Percentiles rank a stretch among this genome's conserved stretches.
Conservation (phyloP, 2,113 vertebrate species). For the Cettia cetti region DNA sequence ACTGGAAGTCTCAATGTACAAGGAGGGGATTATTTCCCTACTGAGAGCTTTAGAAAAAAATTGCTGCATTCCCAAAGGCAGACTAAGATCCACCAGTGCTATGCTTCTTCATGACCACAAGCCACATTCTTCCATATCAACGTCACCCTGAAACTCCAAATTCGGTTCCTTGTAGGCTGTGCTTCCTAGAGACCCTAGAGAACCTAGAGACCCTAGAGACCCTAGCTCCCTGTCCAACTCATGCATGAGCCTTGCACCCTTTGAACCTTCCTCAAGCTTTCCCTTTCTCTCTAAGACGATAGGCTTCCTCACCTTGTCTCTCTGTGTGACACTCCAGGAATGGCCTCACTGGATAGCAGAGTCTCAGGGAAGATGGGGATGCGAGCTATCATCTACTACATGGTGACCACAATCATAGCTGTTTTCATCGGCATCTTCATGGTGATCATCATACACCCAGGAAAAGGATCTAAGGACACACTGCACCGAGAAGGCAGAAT, state of each 20-base stretch:
- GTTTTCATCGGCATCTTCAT: conserved; percentile 94
- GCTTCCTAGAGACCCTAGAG: neutral
- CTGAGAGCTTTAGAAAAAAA: neutral
- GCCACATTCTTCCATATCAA: neutral
- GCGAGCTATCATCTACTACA: conserved; percentile 90
- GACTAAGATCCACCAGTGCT: neutral
- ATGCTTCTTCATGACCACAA: neutral
- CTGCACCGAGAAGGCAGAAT: conserved; percentile 77
- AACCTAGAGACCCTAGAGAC: no score
- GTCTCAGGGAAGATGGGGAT: conserved; percentile 92
- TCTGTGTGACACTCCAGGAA: conserved; percentile 73
- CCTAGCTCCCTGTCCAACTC: neutral
- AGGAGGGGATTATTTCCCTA: neutral
- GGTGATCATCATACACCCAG: conserved; percentile 89
- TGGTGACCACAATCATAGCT: conserved; percentile 91
- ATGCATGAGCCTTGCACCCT: neutral
- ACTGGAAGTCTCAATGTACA: neutral
- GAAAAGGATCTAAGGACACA: conserved; percentile 87
- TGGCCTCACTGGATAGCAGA: conserved; percentile 93
- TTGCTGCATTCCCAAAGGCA: neutral
- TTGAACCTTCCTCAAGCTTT: neutral
- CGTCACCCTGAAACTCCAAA: neutral
- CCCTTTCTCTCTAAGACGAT: neutral
- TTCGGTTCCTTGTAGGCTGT: neutral
- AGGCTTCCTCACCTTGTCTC: neutral